Conservation (phyloP, 2,888 invertebrate genomes). For the Lasius fuliginosus region DNA sequence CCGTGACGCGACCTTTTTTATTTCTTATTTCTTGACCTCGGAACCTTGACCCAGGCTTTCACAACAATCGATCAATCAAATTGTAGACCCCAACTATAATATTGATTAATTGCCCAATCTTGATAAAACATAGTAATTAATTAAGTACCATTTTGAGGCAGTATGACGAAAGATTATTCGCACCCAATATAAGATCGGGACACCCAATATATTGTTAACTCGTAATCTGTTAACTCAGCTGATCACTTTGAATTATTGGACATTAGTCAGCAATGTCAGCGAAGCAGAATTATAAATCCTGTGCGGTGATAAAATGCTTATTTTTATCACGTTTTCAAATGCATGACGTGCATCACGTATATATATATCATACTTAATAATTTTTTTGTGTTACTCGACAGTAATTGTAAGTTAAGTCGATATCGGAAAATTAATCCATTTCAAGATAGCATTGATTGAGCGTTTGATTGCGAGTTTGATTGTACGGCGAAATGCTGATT, state of each 20-base stretch:
- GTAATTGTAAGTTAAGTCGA: slow-evolving; percentile 23
- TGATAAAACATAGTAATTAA: slow-evolving; percentile 51
- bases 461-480: slow-evolving; percentile 18
- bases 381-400: not conserved
- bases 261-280: slow-evolving; percentile 10
- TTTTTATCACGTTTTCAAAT: not conserved
- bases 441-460: not conserved
- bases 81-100: slow-evolving; percentile 59
- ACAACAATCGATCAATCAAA: slow-evolving; percentile 72
- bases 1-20: slow-evolving; percentile 70
- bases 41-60: slow-evolving; percentile 81
- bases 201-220: not conserved
- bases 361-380: not conserved
- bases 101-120: slow-evolving; percentile 63
- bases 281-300: slow-evolving; percentile 11
- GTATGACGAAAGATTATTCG: not conserved
- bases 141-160: not conserved
- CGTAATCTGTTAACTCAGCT: slow-evolving; percentile 26
- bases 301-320: not conserved
- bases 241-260: slow-evolving; percentile 26
- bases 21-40: slow-evolving; percentile 77
- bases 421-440: slow-evolving; percentile 23
- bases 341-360: not conserved
- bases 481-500: slow-evolving; percentile 20
- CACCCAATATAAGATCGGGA: not conserved